phyloP scores from a whole-genome alignment of 2,113 vertebrate genomes.

The Platanista minor region DNA sequence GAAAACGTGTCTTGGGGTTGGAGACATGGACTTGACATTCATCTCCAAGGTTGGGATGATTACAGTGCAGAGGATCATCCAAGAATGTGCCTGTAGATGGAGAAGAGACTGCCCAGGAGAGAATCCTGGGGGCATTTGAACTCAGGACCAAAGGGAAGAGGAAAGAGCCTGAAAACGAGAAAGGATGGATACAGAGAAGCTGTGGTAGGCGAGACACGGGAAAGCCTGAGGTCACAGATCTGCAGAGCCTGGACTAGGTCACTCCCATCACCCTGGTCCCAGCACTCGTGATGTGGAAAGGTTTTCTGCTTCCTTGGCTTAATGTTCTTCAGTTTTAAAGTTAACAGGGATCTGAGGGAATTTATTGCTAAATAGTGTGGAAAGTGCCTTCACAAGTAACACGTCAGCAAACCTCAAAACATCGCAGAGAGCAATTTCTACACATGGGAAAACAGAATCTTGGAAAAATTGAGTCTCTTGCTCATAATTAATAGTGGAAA shows the following conservation, averaged over 20 bases:
- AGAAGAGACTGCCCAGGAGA: neutral
- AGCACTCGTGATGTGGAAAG: neutral
- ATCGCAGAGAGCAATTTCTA: neutral
- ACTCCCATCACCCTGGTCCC: neutral
- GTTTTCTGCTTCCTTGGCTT: neutral
- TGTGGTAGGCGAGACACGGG: rapidly evolving
- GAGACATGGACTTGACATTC: neutral
- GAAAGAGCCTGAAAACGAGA: neutral
- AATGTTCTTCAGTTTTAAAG: neutral
- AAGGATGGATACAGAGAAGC: neutral
- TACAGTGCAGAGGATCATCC: neutral
- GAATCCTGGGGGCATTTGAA: neutral
- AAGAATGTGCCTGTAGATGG: rapidly evolving
- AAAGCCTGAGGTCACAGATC: too few species aligned
- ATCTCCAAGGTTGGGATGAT: neutral
- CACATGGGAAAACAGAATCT: neutral
- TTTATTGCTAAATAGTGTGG: neutral
- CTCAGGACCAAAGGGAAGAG: neutral
- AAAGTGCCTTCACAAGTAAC: neutral
- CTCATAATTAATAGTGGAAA: neutral
- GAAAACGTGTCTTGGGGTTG: too few species aligned
- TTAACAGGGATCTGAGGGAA: neutral
- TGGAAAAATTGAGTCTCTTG: neutral
- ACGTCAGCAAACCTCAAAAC: neutral
- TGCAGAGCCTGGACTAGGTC: too few species aligned